A percentile compares a stretch with the other conserved stretches of the same genome.
Conservation (phyloP, 2,888 invertebrate genomes). For the Lasius platythorax region DNA sequence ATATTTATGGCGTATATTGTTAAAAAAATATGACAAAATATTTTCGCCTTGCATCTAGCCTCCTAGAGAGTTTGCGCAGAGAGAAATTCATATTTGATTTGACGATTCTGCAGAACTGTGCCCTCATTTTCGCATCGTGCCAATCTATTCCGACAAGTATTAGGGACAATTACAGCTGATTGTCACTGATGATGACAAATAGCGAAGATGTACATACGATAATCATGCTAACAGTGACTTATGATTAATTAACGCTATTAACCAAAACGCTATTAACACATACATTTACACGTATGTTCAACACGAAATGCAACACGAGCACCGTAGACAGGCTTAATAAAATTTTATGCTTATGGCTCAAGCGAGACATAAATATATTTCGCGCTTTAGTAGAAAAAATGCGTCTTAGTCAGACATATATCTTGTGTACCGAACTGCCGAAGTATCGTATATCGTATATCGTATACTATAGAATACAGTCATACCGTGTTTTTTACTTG, state of each 20-base stretch:
- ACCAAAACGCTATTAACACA: not conserved
- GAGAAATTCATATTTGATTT: not conserved
- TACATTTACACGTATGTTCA: not conserved
- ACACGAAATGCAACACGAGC: not conserved
- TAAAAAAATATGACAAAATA: slow-evolving; percentile 4
- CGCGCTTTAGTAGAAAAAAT: not conserved
- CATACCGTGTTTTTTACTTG: not conserved
- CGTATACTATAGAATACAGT: not conserved
- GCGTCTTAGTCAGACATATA: not conserved
- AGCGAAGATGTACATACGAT: not conserved
- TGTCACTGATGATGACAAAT: slow-evolving; percentile 4
- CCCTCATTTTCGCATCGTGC: not conserved
- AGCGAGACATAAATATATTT: not conserved
- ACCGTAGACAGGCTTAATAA: not conserved
- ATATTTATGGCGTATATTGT: not conserved
- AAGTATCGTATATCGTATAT: not conserved
- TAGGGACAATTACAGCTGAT: not conserved
- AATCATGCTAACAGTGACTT: not conserved
- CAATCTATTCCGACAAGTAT: not conserved
- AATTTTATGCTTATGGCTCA: not conserved
- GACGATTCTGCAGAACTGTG: not conserved
- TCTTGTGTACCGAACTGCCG: not conserved
- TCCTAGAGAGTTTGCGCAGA: not conserved
- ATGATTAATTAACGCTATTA: not conserved
- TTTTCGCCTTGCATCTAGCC: not conserved